Evolutionary conservation across 2,113 vertebrate genomes (phyloP), one percentile per base, ranked within the genome.

Genomic region (Rattus rattus): DNA sequence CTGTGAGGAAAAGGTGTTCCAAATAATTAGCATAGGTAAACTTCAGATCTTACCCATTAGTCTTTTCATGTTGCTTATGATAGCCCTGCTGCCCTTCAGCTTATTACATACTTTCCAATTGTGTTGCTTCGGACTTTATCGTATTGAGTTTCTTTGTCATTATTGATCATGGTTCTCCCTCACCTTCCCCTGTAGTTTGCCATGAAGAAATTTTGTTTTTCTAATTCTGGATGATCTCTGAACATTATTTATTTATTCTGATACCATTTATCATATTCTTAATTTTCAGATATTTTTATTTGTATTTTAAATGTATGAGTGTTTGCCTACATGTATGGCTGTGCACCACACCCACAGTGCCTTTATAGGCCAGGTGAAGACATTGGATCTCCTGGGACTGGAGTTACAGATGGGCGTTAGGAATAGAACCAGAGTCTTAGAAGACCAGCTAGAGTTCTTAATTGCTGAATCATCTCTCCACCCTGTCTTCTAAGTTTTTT

Each of bases 11-110:
- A 95, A 90, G 73, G 59, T 80, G 6, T 75, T 96, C n/a, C 69
- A 96, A 88, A 96, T 73, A 94, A 88, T 81, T 92, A 72, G 77
- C 20, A 96, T 92, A 86, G 89, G 72, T 94, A 72, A 95, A 84
- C 47, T 88, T 90, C 87, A 87, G 79, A 77, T 17, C 7, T 63
- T 91, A 54, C 88, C 67, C 70, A 49, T 49, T 93, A 81, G 65
- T 92, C 36, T 92, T 92, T 84, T 93, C 6, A 92, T 88, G 88
- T 73, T 96, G 24, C 83, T 90, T 54, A 87, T 91, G 88, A 94
- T 88, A 79, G 88, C 16, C 43, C 61, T 61, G 24, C 87, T 11
- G 85, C 30, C 52, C 5, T 47, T 2, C 59, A 72, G 43, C 73
- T 96, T 91, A 91, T 89, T 92, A 11, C 59, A 72, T 77, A 94